Evolutionary conservation across 2,113 vertebrate species (phyloP).

Genomic region (Cepphus grylle): DNA sequence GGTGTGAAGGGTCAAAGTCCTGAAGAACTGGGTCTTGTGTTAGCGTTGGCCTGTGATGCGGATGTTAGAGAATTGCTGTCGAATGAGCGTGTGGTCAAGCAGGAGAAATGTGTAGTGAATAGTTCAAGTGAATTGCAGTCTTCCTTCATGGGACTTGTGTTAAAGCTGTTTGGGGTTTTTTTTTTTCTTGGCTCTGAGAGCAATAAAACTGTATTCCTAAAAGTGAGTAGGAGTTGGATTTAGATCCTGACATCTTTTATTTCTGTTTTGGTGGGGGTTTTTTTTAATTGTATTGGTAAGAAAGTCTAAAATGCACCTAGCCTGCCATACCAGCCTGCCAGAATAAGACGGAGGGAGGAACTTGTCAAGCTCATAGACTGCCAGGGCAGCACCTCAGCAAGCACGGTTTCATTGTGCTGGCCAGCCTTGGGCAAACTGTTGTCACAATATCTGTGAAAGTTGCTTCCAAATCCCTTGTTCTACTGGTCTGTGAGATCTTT

Average conservation of each 20-base stretch:
- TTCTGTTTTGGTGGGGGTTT: background rate
- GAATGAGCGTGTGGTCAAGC: background rate
- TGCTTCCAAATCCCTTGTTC: background rate
- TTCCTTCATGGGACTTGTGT: rapidly evolving
- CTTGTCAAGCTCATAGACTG: rapidly evolving
- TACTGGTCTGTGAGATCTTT: background rate
- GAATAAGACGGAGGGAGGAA: background rate
- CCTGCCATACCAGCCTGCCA: background rate
- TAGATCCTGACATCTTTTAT: background rate
- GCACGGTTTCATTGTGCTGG: background rate
- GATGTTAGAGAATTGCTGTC: rapidly evolving
- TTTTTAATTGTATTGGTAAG: no score
- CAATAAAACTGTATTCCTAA: background rate
- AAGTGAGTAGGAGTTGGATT: background rate
- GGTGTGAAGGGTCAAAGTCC: background rate
- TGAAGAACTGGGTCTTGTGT: background rate
- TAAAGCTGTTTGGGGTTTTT: background rate
- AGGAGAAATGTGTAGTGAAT: background rate
- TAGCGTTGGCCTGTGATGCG: background rate
- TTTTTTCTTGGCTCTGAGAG: background rate
- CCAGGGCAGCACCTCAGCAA: background rate
- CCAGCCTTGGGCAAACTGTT: background rate
- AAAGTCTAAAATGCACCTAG: background rate
- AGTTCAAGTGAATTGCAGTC: background rate
- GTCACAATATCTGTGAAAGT: rapidly evolving